These are phyloP conservation scores for Sitta europaea DNA, from an alignment of 2,113 vertebrate genomes.

Conservation along the genomic window DNA sequence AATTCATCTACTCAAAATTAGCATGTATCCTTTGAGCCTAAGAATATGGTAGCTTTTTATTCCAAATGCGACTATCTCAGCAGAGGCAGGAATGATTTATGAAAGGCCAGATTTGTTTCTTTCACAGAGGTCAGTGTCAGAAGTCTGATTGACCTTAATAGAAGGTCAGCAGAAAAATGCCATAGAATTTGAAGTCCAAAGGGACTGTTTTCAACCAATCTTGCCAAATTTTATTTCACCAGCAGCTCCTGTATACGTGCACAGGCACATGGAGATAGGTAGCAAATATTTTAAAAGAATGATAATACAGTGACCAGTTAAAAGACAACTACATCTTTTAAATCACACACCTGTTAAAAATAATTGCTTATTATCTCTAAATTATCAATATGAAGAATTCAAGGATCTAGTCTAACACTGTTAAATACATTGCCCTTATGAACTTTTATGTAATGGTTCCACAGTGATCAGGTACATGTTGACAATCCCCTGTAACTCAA, in stretches of 20 bases:
- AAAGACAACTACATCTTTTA: background rate
- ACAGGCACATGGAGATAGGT: background rate
- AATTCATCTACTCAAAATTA: constrained; percentile 16
- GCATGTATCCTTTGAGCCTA: background rate
- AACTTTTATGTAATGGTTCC: background rate
- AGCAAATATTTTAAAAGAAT: background rate
- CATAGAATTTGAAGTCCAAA: background rate
- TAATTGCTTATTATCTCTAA: background rate
- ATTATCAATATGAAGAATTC: background rate
- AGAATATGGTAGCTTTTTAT: background rate
- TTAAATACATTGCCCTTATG: background rate
- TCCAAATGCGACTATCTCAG: background rate
- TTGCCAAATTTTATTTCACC: background rate
- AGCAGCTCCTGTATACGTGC: background rate
- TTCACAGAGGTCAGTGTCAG: background rate
- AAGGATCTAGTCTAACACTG: background rate
- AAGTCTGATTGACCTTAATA: background rate
- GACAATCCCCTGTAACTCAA: background rate
- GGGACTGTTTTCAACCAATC: background rate
- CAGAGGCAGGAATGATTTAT: background rate
- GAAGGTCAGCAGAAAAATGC: background rate
- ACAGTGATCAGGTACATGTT: too few species aligned
- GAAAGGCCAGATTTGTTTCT: background rate
- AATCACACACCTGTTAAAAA: background rate
- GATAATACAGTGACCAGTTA: background rate